Evolutionary conservation across 2,888 invertebrate genomes (phyloP).

Genomic region (Meliscaeva auricollis): DNA sequence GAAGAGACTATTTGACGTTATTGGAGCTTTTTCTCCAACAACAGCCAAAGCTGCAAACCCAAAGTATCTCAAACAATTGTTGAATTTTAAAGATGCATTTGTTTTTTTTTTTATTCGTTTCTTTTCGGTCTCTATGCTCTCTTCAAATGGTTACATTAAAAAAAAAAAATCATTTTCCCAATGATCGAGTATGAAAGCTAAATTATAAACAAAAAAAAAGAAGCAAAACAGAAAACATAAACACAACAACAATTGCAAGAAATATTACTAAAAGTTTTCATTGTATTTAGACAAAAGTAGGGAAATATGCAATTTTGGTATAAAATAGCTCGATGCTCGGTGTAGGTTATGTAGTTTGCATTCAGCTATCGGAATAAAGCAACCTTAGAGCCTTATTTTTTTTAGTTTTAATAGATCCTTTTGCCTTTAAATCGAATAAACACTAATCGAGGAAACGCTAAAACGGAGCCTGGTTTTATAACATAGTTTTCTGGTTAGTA

Average conservation of each 20-base stretch:
- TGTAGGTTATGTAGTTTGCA: slow-evolving; percentile 81
- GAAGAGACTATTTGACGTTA: no score
- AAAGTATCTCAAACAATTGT: slow-evolving; percentile 46
- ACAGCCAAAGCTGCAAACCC: slow-evolving; percentile 15
- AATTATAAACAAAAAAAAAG: no score
- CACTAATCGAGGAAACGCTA: neutral
- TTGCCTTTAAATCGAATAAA: slow-evolving; percentile 24
- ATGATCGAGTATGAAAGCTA: slow-evolving; percentile 52
- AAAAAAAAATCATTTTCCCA: slow-evolving; percentile 52
- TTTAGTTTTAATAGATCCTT: slow-evolving; percentile 8
- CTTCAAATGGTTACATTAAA: slow-evolving; percentile 69
- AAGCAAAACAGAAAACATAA: slow-evolving; percentile 76
- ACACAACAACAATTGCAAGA: slow-evolving; percentile 71
- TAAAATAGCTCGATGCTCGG: slow-evolving; percentile 82
- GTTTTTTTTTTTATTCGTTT: slow-evolving; percentile 32
- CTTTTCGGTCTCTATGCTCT: slow-evolving; percentile 38
- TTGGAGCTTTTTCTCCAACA: slow-evolving; percentile 34
- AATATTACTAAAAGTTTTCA: slow-evolving; percentile 56
- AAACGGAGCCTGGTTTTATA: neutral
- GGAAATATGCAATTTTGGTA: slow-evolving; percentile 79
- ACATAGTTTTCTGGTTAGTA: slow-evolving; percentile 32
- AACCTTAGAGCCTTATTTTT: slow-evolving; percentile 50
- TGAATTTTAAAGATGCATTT: slow-evolving; percentile 69
- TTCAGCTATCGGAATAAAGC: slow-evolving; percentile 78
- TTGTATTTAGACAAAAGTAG: slow-evolving; percentile 63